Evolutionary conservation across 2,888 invertebrate species (phyloP).

Genomic region (Polymixis lichenea): DNA sequence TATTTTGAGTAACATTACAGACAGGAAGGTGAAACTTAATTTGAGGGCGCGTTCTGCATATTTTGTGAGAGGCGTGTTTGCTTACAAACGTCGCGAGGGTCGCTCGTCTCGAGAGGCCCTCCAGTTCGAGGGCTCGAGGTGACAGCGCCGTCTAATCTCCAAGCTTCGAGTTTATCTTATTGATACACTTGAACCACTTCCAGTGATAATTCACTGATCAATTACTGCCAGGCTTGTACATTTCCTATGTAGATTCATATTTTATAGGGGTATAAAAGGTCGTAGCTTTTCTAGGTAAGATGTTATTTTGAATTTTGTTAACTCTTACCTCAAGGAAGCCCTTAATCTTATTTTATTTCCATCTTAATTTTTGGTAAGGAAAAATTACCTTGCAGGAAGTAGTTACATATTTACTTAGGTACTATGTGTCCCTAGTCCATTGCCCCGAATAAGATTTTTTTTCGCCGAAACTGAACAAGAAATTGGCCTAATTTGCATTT

Average conservation of each 20-base stretch:
- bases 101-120: conserved; percentile 85
- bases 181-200: conserved; percentile 74
- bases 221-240: conserved; percentile 61
- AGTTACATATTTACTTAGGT: neutral
- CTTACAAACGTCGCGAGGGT: conserved; percentile 79
- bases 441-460: neutral
- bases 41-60: conserved; percentile 79
- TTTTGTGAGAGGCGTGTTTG: conserved; percentile 84
- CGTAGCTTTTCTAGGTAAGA: neutral
- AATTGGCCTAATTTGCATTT: neutral
- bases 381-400: neutral
- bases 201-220: conserved; percentile 69
- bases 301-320: neutral
- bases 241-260: conserved; percentile 48
- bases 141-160: conserved; percentile 86
- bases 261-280: conserved; percentile 4
- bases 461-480: too few species aligned
- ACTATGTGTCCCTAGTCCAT: neutral
- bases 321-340: neutral
- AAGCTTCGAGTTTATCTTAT: conserved; percentile 79
- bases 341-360: conserved; percentile 1
- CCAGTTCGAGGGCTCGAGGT: conserved; percentile 80
- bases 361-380: neutral
- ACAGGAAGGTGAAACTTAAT: conserved; percentile 68
- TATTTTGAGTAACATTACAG: conserved; percentile 64